Evolutionary conservation across 1,140 invertebrate genomes (phyloP).

Genomic region (Bradysia coprophila): DNA sequence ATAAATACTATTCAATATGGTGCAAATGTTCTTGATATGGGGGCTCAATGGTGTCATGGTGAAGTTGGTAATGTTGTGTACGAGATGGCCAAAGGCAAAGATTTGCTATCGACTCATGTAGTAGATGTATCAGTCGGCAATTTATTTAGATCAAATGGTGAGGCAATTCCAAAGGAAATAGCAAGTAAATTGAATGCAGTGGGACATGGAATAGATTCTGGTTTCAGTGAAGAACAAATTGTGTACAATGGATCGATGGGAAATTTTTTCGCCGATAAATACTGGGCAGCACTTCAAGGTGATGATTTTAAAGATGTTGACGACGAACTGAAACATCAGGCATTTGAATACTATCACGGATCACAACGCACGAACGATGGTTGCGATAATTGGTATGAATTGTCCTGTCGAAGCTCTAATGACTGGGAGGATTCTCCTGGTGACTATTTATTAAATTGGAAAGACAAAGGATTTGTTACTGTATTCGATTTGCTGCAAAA

Average conservation of each 20-base stretch:
- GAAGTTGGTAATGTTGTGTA: conserved; percentile 49
- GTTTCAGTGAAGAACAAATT: conserved; percentile 8
- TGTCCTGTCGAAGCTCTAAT: conserved; percentile 29
- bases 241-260: conserved; percentile 22
- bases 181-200: conserved; percentile 11
- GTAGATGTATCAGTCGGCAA: conserved; percentile 12
- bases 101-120: conserved; percentile 25
- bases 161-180: conserved; percentile 15
- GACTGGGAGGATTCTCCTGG: conserved; percentile 40
- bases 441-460: conserved; percentile 37
- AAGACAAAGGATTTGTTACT: conserved; percentile 34
- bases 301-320: conserved; percentile 6
- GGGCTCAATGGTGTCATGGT: conserved; percentile 70
- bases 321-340: conserved; percentile 18
- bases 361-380: conserved; percentile 33
- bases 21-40: conserved; percentile 43
- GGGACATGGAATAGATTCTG: conserved; percentile 9
- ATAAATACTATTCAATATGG: conserved; percentile 33
- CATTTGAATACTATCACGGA: conserved; percentile 30
- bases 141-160: conserved; percentile 21
- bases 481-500: conserved; percentile 33
- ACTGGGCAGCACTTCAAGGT: not conserved
- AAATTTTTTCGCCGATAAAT: conserved; percentile 21
- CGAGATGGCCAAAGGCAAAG: conserved; percentile 34
- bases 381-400: conserved; percentile 35